Conservation (phyloP, 2,797 vertebrate genomes). For the Clarias fuscus region DNA sequence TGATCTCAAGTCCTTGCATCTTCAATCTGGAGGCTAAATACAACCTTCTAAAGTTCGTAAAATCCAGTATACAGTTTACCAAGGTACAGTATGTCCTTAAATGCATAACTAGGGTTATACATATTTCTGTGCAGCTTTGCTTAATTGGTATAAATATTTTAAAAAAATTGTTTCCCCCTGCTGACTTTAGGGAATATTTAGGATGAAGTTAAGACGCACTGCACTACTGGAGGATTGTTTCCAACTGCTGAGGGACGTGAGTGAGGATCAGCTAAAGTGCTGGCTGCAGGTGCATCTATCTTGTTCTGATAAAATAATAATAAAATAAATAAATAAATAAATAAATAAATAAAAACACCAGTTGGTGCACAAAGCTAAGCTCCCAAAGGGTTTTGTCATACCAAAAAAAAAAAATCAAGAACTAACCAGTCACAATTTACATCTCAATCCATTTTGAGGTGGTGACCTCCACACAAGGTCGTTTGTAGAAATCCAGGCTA, state of each 20-base stretch:
- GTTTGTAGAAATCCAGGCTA: no score
- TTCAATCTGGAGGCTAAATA: constrained; percentile 54
- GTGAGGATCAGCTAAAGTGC: constrained; percentile 57
- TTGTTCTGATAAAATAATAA: no score
- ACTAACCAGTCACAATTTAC: no score
- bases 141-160: neutral
- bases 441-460: no score
- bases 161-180: neutral
- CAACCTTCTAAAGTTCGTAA: constrained; percentile 23
- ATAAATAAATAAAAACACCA: no score
- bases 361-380: no score
- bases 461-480: no score
- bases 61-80: no score
- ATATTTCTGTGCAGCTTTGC: neutral
- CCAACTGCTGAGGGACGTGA: constrained; percentile 58
- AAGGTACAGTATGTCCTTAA: constrained; percentile 21
- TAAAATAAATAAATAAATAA: no score
- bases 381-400: no score
- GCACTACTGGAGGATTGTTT: constrained; percentile 74
- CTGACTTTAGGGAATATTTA: constrained; percentile 32
- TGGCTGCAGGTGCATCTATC: constrained; percentile 61
- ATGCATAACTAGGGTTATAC: neutral
- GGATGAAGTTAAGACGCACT: constrained; percentile 63
- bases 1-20: constrained; percentile 38
- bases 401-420: no score